A percentile compares a stretch with the other conserved stretches of the same genome.
Evolutionary conservation across 1,140 invertebrate genomes (phyloP).

Genomic region (Drosophila pectinifera): DNA sequence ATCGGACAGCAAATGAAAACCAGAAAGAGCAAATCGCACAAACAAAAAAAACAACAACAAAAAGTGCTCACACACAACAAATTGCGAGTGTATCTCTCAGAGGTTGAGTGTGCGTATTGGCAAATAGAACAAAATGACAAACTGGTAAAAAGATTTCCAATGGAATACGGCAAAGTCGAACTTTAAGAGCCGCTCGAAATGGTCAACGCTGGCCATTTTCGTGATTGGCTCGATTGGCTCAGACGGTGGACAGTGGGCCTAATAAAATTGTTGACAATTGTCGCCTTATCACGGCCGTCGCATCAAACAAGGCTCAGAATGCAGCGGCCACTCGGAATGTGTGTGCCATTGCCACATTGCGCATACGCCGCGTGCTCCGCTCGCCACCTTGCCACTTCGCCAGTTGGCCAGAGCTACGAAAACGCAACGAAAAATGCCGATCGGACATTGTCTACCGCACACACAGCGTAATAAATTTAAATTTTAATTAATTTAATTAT

Average conservation of each 20-base stretch:
- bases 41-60: slow-evolving; percentile 7
- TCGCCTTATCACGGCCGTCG: slow-evolving; percentile 73
- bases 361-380: slow-evolving; percentile 47
- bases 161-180: slow-evolving; percentile 67
- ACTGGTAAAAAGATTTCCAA: slow-evolving; percentile 46
- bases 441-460: slow-evolving; percentile 44
- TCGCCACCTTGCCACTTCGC: slow-evolving; percentile 4
- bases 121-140: slow-evolving; percentile 68
- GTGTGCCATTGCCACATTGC: slow-evolving; percentile 31
- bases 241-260: slow-evolving; percentile 32
- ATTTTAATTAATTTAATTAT: slow-evolving; percentile 83
- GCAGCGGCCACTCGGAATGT: slow-evolving; percentile 30
- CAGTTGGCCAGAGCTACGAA: slow-evolving; percentile 1
- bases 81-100: slow-evolving; percentile 58
- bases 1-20: slow-evolving; percentile 72
- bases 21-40: slow-evolving; percentile 59
- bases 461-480: slow-evolving; percentile 77
- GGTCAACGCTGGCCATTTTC: slow-evolving; percentile 66
- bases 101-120: slow-evolving; percentile 23
- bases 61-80: slow-evolving; percentile 50
- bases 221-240: slow-evolving; percentile 78
- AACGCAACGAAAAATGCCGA: slow-evolving; percentile 48
- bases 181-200: slow-evolving; percentile 71
- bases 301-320: slow-evolving; percentile 73
- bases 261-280: slow-evolving; percentile 84